A percentile compares a stretch with the other conserved stretches of the same genome.
These are phyloP conservation scores for Chaetodon trifascialis DNA, from an alignment of 2,113 vertebrate genomes.

Conservation along the genomic window DNA sequence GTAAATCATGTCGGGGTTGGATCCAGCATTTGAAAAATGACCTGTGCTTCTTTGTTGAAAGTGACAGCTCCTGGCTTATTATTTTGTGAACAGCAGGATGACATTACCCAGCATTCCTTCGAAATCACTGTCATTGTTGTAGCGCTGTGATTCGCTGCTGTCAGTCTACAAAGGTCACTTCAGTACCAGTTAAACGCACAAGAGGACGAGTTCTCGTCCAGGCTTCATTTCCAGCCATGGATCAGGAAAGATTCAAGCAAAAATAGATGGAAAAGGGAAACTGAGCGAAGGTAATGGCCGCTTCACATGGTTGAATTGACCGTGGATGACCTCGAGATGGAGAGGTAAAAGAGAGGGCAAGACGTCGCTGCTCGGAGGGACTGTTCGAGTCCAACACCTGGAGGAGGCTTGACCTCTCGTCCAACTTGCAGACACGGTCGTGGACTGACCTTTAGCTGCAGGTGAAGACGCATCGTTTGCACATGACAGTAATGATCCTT, in stretches of 20 bases:
- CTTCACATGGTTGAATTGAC: neutral
- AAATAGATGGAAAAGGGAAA: slow-evolving; percentile 4
- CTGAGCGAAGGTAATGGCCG: neutral
- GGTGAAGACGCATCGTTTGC: neutral
- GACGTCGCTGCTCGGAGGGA: neutral
- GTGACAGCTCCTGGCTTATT: slow-evolving; percentile 20
- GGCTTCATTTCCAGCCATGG: no score
- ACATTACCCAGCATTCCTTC: slow-evolving; percentile 52
- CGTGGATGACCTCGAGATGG: neutral
- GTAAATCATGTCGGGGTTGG: neutral
- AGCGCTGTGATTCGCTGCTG: neutral
- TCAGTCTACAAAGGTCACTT: neutral
- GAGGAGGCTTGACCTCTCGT: slow-evolving; percentile 10
- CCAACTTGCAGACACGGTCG: neutral
- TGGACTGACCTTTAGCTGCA: slow-evolving; percentile 34
- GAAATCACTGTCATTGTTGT: slow-evolving; percentile 15
- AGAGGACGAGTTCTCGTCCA: neutral
- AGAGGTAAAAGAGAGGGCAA: slow-evolving; percentile 35
- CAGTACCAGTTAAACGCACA: neutral
- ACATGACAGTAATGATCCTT: neutral
- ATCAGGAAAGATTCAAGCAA: neutral
- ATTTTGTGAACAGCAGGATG: slow-evolving; percentile 11
- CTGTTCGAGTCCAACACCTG: slow-evolving; percentile 28
- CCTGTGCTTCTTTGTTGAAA: slow-evolving; percentile 2
- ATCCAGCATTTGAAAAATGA: neutral